A percentile compares a stretch with the other conserved stretches of the same genome.
Evolutionary conservation across 2,113 vertebrate genomes (phyloP).

Genomic region (Trogon surrucura): DNA sequence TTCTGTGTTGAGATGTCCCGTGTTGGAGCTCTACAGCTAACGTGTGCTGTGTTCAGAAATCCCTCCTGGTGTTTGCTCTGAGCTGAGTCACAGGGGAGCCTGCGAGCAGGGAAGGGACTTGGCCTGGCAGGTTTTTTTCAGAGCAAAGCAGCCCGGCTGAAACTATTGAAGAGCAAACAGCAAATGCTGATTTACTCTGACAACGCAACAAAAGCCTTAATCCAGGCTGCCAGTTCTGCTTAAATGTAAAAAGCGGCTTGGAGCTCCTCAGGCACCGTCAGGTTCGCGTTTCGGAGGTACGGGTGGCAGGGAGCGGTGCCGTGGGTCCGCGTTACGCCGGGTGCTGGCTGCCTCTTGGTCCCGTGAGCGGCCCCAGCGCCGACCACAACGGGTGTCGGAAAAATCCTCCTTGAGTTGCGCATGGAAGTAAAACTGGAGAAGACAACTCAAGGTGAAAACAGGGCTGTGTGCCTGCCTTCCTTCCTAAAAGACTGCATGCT

Average conservation of each 20-base stretch:
- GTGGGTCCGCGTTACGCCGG: rapidly evolving
- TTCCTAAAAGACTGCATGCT: background rate
- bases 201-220: constrained; percentile 6
- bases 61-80: background rate
- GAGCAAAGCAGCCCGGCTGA: background rate
- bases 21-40: background rate
- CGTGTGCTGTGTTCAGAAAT: background rate
- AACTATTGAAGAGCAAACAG: background rate
- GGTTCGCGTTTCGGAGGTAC: rapidly evolving
- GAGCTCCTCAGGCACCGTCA: background rate
- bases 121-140: background rate
- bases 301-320: background rate
- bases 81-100: background rate
- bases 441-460: background rate
- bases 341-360: background rate
- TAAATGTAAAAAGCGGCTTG: background rate
- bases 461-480: rapidly evolving
- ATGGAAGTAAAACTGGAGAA: background rate
- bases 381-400: background rate
- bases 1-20: background rate
- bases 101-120: rapidly evolving
- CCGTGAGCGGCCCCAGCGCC: background rate
- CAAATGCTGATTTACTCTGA: constrained; percentile 27
- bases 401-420: background rate
- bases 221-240: background rate